Percentiles rank a stretch among this genome's conserved stretches.
Conservation (phyloP, 2,797 vertebrate species). For the Acanthornis magna region DNA sequence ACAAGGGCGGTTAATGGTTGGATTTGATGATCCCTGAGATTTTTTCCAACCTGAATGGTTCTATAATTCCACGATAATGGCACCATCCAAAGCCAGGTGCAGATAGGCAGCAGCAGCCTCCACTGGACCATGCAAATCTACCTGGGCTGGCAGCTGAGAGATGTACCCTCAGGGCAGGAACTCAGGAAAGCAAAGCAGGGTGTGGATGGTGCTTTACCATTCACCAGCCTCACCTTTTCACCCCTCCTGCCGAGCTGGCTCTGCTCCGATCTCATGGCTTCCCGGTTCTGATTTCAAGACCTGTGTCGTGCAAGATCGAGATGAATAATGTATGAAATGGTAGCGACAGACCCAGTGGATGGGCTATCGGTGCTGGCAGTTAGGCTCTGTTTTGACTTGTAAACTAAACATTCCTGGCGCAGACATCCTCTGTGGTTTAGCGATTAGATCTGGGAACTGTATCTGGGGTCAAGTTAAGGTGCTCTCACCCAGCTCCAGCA, state of each 20-base stretch:
- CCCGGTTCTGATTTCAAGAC: neutral
- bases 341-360: neutral
- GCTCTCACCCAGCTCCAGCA: neutral
- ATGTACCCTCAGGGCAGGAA: neutral
- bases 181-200: neutral
- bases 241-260: neutral
- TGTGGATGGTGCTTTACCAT: neutral
- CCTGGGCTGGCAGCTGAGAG: neutral
- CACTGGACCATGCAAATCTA: neutral
- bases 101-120: neutral
- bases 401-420: neutral
- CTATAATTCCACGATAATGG: neutral
- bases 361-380: neutral
- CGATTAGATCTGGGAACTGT: conserved; percentile 17
- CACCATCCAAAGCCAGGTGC: neutral
- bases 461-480: neutral
- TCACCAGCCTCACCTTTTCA: neutral
- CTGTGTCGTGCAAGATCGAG: neutral
- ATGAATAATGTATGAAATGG: conserved; percentile 24
- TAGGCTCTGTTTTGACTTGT: conserved; percentile 40
- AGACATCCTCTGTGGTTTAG: conserved; percentile 48
- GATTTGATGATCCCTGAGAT: neutral
- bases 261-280: neutral
- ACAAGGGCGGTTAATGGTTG: fast-evolving
- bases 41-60: neutral